Conservation (phyloP, 1,140 invertebrate genomes). For the Drosophila equinoxialis region DNA sequence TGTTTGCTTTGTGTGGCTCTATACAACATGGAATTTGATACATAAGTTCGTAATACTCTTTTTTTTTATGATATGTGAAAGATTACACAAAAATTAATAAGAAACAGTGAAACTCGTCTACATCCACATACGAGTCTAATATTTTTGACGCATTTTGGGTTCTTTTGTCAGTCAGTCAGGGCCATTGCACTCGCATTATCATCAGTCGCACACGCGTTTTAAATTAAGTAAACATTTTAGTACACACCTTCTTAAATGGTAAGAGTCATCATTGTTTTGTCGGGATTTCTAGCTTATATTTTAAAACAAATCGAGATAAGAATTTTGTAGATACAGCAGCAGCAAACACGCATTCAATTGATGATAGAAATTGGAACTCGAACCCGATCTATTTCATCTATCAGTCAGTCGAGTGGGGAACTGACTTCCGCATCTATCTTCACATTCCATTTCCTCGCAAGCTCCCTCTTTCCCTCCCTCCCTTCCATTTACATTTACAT, state of each 20-base stretch:
- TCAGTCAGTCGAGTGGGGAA: not conserved
- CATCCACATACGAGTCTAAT: no score
- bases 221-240: slow-evolving; percentile 3
- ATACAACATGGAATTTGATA: not conserved
- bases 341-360: not conserved
- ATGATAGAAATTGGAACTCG: slow-evolving; percentile 1
- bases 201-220: slow-evolving; percentile 23
- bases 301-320: not conserved
- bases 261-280: slow-evolving; percentile 1
- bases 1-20: slow-evolving; percentile 43
- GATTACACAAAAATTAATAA: no score
- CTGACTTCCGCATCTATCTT: slow-evolving; percentile 6
- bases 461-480: not conserved
- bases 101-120: no score
- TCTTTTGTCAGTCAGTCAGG: slow-evolving; percentile 35
- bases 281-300: not conserved
- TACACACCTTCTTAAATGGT: not conserved
- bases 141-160: no score
- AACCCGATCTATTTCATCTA: not conserved
- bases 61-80: not conserved
- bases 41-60: not conserved
- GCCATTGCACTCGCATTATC: slow-evolving; percentile 60
- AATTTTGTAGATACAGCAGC: not conserved
- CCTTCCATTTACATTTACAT: not conserved
- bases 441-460: no score